Evolutionary conservation across 2,888 invertebrate genomes (phyloP).

Genomic region (Dicyrtomina minuta): DNA sequence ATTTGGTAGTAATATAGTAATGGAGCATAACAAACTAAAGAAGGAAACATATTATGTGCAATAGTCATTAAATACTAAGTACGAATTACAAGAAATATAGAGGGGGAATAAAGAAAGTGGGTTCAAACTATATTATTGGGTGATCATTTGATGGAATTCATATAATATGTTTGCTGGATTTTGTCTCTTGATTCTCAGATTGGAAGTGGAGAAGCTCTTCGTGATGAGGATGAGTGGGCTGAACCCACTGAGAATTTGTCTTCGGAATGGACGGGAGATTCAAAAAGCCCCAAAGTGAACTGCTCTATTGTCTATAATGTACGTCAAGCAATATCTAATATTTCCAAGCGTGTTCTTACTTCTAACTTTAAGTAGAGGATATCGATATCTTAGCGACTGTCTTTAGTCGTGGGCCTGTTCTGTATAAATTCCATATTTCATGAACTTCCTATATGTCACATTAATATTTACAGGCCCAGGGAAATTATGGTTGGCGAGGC

Average conservation of each 20-base stretch:
- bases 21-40: too few relatives aligned
- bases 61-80: too few relatives aligned
- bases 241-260: slow-evolving; percentile 63
- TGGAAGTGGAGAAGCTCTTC: slow-evolving; percentile 66
- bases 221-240: slow-evolving; percentile 78
- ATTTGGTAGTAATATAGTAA: too few relatives aligned
- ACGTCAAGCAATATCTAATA: not conserved
- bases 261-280: slow-evolving; percentile 57
- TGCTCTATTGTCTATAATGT: slow-evolving; percentile 50
- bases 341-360: too few relatives aligned
- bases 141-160: slow-evolving; percentile 2
- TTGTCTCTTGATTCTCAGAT: slow-evolving; percentile 61
- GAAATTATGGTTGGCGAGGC: slow-evolving; percentile 40
- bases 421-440: not conserved
- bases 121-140: not conserved
- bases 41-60: too few relatives aligned
- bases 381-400: not conserved
- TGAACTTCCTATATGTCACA: not conserved
- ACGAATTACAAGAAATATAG: not conserved
- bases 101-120: not conserved
- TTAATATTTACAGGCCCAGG: slow-evolving; percentile 25
- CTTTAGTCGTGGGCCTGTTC: too few relatives aligned
- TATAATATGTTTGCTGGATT: slow-evolving; percentile 1
- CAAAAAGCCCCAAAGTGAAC: slow-evolving; percentile 52
- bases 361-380: too few relatives aligned